Conservation (phyloP, 30 jellyfish, hydroid and myxozoan species). For the Turritopsis rubra region DNA sequence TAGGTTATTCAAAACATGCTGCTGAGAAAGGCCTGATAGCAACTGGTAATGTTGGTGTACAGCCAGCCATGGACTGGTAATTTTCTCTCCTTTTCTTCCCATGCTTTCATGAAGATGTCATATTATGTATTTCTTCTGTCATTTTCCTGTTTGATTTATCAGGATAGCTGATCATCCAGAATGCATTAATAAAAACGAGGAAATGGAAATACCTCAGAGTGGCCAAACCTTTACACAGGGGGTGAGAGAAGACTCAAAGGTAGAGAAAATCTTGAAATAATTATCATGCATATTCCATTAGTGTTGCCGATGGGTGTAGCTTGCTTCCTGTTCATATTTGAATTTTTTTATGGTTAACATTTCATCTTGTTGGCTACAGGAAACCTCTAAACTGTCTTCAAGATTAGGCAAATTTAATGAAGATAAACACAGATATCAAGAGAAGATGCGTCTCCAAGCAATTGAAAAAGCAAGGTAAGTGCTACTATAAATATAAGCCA, state of each 20-base stretch:
- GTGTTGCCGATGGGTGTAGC: too few relatives aligned
- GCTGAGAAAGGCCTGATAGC: conserved; percentile 34
- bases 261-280: not conserved
- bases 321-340: too few relatives aligned
- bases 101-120: not conserved
- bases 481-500: not conserved
- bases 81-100: not conserved
- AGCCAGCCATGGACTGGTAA: conserved; percentile 57
- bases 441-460: conserved; percentile 16
- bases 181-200: not conserved
- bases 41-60: conserved; percentile 33
- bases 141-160: not conserved
- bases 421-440: conserved; percentile 31
- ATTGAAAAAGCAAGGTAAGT: conserved; percentile 27
- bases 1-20: conserved; percentile 24
- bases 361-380: too few relatives aligned
- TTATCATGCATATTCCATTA: too few relatives aligned
- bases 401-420: conserved; percentile 12
- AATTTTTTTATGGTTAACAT: too few relatives aligned
- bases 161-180: not conserved
- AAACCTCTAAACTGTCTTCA: not conserved
- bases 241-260: not conserved
- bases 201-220: not conserved
- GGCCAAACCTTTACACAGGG: not conserved
- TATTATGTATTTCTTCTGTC: not conserved